phyloP scores from a whole-genome alignment of 2,797 vertebrate genomes.

The Pseudochromis fuscus region DNA sequence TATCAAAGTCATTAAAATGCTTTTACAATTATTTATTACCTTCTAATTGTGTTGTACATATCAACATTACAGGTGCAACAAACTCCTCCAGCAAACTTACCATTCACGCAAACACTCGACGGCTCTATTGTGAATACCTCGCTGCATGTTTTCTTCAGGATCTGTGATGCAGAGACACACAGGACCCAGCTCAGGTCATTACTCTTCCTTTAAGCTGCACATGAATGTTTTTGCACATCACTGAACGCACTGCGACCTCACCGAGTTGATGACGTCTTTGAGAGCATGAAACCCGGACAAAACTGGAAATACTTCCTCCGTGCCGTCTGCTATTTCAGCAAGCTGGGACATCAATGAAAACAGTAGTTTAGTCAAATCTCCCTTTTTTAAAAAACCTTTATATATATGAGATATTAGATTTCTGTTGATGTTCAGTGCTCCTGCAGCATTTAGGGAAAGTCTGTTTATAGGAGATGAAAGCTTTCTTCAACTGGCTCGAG shows the following conservation, averaged over 20 bases:
- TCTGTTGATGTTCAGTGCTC: constrained; percentile 4
- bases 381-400: not conserved
- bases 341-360: constrained; percentile 82
- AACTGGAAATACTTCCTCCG: constrained; percentile 95
- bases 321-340: constrained; percentile 91
- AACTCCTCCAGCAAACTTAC: constrained; percentile 81
- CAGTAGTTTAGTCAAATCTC: not conserved
- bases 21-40: too few species aligned
- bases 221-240: not conserved
- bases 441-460: constrained; percentile 17
- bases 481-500: constrained; percentile 16
- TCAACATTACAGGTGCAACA: too few species aligned
- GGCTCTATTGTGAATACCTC: constrained; percentile 91
- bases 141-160: constrained; percentile 91
- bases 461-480: constrained; percentile 54
- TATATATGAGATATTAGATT: constrained; percentile 16
- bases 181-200: not conserved
- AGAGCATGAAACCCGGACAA: constrained; percentile 96
- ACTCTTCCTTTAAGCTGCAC: not conserved
- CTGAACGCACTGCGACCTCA: constrained; percentile 80
- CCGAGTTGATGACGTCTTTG: constrained; percentile 93
- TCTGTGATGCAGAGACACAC: constrained; percentile 74
- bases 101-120: constrained; percentile 93
- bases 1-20: not conserved
- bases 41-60: too few species aligned